Conservation (phyloP, 1,140 invertebrate genomes). For the Papilio glaucus region DNA sequence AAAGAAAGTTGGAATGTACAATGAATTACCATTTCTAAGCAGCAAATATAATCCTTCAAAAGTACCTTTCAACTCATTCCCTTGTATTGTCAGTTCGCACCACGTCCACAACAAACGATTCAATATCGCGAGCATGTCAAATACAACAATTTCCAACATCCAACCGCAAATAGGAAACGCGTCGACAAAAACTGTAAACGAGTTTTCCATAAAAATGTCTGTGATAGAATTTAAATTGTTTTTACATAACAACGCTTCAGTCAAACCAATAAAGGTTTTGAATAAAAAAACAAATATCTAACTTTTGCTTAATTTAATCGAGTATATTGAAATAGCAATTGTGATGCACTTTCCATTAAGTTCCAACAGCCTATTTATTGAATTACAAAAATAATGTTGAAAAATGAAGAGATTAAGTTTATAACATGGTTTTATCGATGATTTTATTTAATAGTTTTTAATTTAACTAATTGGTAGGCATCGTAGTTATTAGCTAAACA, state of each 20-base stretch:
- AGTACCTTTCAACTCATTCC: neutral
- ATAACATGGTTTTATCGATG: too few species aligned
- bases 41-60: neutral
- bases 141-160: slow-evolving; percentile 9
- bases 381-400: too few species aligned
- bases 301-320: neutral
- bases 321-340: neutral
- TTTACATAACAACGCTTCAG: slow-evolving; percentile 11
- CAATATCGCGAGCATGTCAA: slow-evolving; percentile 9
- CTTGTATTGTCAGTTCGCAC: neutral
- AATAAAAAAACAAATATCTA: slow-evolving; percentile 2
- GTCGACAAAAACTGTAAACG: slow-evolving; percentile 14
- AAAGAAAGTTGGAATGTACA: neutral
- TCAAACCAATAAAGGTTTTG: neutral
- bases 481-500: too few species aligned
- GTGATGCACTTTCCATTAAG: neutral
- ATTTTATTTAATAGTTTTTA: too few species aligned
- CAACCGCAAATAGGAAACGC: slow-evolving; percentile 10
- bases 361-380: too few species aligned
- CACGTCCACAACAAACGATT: neutral
- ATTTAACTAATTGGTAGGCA: too few species aligned
- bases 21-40: neutral
- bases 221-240: slow-evolving; percentile 20
- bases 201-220: slow-evolving; percentile 10
- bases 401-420: too few species aligned